Base-by-base conservation (phyloP, 1,140 invertebrate species). In the Pogonognathellus flavescens region DNA sequence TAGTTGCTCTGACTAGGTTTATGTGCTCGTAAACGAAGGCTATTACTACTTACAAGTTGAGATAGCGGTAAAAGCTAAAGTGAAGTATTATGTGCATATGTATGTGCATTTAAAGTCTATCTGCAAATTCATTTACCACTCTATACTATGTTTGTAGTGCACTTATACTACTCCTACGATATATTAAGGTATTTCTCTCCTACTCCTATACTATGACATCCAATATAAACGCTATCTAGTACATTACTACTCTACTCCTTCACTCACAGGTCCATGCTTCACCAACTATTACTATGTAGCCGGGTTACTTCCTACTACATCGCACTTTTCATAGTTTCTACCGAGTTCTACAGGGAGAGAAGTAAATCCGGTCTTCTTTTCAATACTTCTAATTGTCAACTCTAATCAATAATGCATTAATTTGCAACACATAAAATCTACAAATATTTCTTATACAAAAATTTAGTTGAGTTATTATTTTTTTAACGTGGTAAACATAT, bases 31-130 rank as follows among this genome's bases (percentile, higher is more conserved):
- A 83, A 83, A 62, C 57, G 82, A 18, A 13, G 41, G 5, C 70
- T 76, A 76, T 76, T 76, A 76, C 70, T 76, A 76, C 70, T 76
- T 76, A 76, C 70, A 76, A 76, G 70, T 76, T 76, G 70, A 76
- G 70, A 76, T 76, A 76, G 70, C 70, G 70, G 41, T 76, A 76
- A 76, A 76, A 76, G 70, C 70, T 76, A 20, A 25, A 76, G 66
- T 72, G 66, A 41, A 72, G 13, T 20, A 18, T 18, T 62, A 76
- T 49, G 16, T 16, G 49, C 70, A 76, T 70, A 70, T 8, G 41
- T 76, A 62, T 20, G 59, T 62, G 14, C 59, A 62, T 20, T 55
- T 66, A 66, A 66, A 76, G 70, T 41, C 25, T 76, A 16, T 16
- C 25, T 76, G 70, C 25, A 76, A 31, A n/a, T 66, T 66, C 22